A percentile compares a stretch with the other conserved stretches of the same genome.
Conservation (phyloP, 2,113 vertebrate genomes). For the Daphoenositta chrysoptera region DNA sequence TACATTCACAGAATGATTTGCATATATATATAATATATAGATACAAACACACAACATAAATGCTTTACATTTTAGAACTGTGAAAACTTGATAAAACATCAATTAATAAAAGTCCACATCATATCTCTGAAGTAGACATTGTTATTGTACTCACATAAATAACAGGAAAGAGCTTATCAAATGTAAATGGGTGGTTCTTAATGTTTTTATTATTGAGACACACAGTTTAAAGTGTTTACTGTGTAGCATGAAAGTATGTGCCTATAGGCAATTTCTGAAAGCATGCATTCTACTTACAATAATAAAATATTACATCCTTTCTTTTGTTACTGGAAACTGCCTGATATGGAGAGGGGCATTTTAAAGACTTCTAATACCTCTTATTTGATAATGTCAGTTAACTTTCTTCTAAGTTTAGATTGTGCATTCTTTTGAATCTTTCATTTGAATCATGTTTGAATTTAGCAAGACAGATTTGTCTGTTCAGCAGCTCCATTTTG, state of each 20-base stretch:
- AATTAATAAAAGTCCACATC: background rate
- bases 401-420: background rate
- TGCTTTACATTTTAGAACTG: background rate
- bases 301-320: slow-evolving; percentile 58
- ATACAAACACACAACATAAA: background rate
- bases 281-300: slow-evolving; percentile 42
- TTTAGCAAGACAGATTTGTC: background rate
- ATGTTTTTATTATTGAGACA: slow-evolving; percentile 21
- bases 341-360: background rate
- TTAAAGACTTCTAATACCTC: background rate
- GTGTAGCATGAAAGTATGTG: background rate
- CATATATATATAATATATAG: background rate
- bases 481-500: background rate
- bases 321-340: slow-evolving; percentile 43
- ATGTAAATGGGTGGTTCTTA: background rate
- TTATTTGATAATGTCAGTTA: background rate
- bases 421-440: background rate
- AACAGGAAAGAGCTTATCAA: background rate
- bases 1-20: background rate
- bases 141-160: background rate
- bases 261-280: slow-evolving; percentile 55
- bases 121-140: background rate
- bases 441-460: background rate
- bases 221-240: slow-evolving; percentile 40
- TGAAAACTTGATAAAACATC: background rate